phyloP scores from a whole-genome alignment of 2,797 vertebrate genomes.

The Crypturellus tataupa region DNA sequence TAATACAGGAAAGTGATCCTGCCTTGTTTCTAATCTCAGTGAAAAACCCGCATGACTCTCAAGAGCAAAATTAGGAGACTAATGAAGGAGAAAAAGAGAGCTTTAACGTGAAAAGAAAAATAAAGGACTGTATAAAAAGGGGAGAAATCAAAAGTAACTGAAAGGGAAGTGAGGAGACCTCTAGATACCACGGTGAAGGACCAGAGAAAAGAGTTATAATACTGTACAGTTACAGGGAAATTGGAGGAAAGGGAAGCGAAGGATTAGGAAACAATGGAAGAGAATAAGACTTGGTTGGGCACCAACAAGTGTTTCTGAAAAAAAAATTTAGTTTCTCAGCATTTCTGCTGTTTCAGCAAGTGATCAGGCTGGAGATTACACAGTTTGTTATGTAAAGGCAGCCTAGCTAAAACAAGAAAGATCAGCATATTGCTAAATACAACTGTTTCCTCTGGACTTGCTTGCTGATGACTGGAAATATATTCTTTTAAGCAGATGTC shows the following conservation, averaged over 20 bases:
- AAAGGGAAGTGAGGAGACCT: background rate
- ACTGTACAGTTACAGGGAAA: background rate
- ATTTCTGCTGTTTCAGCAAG: background rate
- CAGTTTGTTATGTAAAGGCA: background rate
- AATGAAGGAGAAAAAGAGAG: background rate
- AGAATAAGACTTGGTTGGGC: background rate
- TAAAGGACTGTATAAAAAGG: background rate
- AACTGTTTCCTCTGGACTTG: conserved; percentile 8
- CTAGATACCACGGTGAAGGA: background rate
- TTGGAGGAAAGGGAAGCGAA: background rate
- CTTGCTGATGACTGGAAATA: background rate
- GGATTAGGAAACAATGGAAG: background rate
- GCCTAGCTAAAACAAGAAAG: background rate
- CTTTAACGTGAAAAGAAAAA: background rate
- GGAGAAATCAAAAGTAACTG: background rate
- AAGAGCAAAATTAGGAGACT: background rate
- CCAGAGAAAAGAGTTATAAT: background rate
- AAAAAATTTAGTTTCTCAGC: background rate
- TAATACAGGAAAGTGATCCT: background rate
- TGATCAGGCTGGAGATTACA: background rate
- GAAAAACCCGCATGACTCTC: background rate
- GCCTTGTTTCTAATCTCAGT: background rate
- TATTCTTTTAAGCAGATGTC: background rate
- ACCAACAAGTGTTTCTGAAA: background rate
- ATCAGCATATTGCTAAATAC: background rate